A percentile compares a stretch with the other conserved stretches of the same genome.
Evolutionary conservation across 2,797 vertebrate species (phyloP).

Genomic region (Amblyraja radiata): DNA sequence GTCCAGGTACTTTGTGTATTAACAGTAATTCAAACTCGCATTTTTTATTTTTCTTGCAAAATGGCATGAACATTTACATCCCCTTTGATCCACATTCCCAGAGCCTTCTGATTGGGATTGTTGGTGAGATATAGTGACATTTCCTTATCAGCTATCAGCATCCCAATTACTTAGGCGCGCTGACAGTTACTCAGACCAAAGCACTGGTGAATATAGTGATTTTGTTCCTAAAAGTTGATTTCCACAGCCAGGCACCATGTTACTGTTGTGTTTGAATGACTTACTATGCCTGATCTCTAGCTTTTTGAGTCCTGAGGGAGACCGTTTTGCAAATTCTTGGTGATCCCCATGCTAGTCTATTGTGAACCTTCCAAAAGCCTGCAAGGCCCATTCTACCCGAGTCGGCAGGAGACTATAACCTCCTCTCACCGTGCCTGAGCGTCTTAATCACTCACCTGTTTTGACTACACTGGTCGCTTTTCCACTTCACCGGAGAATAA

Average conservation of each 20-base stretch:
- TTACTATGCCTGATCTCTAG: background rate
- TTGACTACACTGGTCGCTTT: conserved; percentile 18
- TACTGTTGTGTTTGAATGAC: background rate
- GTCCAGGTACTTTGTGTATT: too few relatives aligned
- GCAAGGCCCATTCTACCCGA: background rate
- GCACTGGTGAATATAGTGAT: background rate
- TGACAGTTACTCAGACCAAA: background rate
- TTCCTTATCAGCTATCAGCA: background rate
- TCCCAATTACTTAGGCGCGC: background rate
- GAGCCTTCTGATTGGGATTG: background rate
- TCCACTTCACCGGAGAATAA: background rate
- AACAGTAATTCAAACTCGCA: too few relatives aligned
- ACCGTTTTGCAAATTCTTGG: background rate
- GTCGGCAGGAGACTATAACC: background rate
- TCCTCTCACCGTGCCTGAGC: background rate
- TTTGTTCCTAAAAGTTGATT: background rate
- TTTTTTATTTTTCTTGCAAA: background rate
- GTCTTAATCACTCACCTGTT: conserved; percentile 5
- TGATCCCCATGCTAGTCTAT: background rate
- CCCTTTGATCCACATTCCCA: background rate
- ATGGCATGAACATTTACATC: background rate
- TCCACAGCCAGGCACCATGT: background rate
- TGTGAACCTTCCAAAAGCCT: background rate
- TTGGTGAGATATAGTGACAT: background rate
- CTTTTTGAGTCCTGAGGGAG: background rate